phyloP scores from a whole-genome alignment of 2,113 vertebrate genomes.

The Fulica atra region DNA sequence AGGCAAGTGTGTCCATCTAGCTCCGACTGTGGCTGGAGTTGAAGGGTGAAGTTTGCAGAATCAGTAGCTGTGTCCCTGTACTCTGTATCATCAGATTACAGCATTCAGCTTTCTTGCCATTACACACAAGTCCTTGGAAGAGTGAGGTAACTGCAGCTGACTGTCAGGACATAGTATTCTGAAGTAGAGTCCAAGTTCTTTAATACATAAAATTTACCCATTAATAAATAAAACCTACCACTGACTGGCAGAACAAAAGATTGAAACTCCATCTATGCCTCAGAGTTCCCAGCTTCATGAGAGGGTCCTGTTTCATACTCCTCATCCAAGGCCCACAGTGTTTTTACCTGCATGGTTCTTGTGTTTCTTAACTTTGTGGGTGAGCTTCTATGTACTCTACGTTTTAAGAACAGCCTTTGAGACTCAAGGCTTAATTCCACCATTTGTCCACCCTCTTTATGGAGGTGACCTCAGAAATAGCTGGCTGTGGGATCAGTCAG shows the following conservation, averaged over 20 bases:
- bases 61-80: not conserved
- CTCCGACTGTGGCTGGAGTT: not conserved
- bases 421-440: not conserved
- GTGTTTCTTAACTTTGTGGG: not conserved
- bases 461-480: not conserved
- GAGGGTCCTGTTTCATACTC: not conserved
- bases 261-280: not conserved
- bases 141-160: not conserved
- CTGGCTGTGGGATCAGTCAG: not conserved
- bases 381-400: not conserved
- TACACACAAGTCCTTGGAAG: not conserved
- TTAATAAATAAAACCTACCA: not conserved
- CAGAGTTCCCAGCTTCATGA: not conserved
- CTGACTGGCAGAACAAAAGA: not conserved
- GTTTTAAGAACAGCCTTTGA: not conserved
- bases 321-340: not conserved
- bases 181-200: not conserved
- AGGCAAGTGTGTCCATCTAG: not conserved
- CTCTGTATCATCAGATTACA: not conserved
- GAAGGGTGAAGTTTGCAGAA: not conserved
- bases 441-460: not conserved
- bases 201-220: not conserved
- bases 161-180: not conserved
- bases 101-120: not conserved
- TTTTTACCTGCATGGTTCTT: not conserved